Percentiles rank a stretch among this genome's conserved stretches.
Evolutionary conservation across 2,797 vertebrate species (phyloP).

Genomic region (Gouania willdenowi): DNA sequence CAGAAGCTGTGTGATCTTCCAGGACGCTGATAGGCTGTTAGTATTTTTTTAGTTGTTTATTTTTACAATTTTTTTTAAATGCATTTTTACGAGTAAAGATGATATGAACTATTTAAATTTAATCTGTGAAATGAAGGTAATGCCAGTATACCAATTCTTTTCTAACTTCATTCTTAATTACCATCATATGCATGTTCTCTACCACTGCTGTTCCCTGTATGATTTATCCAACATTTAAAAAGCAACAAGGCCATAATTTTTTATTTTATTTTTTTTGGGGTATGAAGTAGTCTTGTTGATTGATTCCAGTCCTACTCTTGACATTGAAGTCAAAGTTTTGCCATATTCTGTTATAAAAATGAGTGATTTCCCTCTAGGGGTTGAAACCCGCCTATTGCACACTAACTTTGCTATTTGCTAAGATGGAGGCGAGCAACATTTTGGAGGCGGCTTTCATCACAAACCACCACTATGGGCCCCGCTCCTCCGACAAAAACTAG

Average conservation of each 20-base stretch:
- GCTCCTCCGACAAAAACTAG: no score
- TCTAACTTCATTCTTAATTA: not conserved
- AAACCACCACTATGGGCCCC: no score
- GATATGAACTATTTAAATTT: conserved; percentile 73
- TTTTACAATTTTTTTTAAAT: conserved; percentile 38
- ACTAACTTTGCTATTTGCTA: no score
- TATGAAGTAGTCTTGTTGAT: no score
- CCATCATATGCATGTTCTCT: not conserved
- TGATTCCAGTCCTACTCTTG: no score
- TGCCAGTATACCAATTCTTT: conserved; percentile 56
- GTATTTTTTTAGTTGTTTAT: conserved; percentile 49
- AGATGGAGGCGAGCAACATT: no score
- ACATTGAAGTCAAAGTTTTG: no score
- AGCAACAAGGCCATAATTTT: not conserved
- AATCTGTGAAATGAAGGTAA: conserved; percentile 63
- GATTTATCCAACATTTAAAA: not conserved
- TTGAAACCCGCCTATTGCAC: no score
- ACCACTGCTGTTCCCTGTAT: not conserved
- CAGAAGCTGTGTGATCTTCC: conserved; percentile 27
- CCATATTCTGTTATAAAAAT: no score
- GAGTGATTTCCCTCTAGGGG: no score
- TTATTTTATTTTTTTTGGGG: no score
- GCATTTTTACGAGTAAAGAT: conserved; percentile 34
- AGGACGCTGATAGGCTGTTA: conserved; percentile 54
- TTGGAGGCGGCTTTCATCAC: no score